Evolutionary conservation across 2,797 vertebrate species (phyloP).

Genomic region (Gobionotothen gibberifrons): DNA sequence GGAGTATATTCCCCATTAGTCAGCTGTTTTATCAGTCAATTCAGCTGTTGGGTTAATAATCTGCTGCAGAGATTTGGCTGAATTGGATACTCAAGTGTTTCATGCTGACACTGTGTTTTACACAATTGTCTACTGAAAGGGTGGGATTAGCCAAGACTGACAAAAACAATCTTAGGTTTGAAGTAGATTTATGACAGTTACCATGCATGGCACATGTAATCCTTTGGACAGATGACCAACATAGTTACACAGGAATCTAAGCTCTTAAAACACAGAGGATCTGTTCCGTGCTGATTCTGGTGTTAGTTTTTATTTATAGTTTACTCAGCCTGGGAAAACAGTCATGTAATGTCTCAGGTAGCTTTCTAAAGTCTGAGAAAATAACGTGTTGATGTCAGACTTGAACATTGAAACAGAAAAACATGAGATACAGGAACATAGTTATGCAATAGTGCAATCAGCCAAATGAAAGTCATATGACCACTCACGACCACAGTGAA

Average conservation of each 20-base stretch:
- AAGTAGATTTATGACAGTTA: conserved; percentile 5
- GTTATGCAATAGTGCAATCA: too few species aligned
- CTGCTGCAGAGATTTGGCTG: too few species aligned
- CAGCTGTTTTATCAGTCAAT: not conserved
- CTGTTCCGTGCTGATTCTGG: not conserved
- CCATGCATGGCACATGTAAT: not conserved
- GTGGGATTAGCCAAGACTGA: not conserved
- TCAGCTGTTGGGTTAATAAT: not conserved
- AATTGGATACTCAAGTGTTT: too few species aligned
- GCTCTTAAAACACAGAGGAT: conserved; percentile 7
- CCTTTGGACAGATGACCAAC: conserved; percentile 9
- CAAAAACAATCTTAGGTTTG: not conserved
- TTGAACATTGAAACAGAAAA: too few species aligned
- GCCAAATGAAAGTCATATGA: too few species aligned
- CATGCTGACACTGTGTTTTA: not conserved
- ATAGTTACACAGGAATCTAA: not conserved
- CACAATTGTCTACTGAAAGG: not conserved
- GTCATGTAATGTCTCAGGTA: too few species aligned
- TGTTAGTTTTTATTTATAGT: too few species aligned
- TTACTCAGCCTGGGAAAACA: too few species aligned
- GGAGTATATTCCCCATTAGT: not conserved
- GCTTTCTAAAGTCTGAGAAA: too few species aligned
- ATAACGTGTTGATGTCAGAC: too few species aligned
- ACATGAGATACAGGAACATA: too few species aligned
- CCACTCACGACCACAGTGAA: too few species aligned